A percentile compares a stretch with the other conserved stretches of the same genome.
Evolutionary conservation across 2,888 invertebrate species (phyloP).

Genomic region (Trachelus iudaicus): DNA sequence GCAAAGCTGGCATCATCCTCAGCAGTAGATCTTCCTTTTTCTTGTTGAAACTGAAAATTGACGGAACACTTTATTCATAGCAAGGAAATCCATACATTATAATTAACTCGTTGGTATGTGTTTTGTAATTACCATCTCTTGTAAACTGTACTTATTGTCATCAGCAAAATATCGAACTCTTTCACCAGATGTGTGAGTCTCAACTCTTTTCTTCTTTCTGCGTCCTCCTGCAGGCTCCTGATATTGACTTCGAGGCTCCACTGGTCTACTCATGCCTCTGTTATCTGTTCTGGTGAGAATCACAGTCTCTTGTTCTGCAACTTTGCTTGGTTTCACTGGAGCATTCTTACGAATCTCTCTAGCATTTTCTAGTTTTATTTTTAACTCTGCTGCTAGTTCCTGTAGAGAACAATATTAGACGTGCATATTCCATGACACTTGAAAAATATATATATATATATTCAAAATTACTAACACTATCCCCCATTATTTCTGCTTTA

Average conservation of each 20-base stretch:
- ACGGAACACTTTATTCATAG: conserved; percentile 1
- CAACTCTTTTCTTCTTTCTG: conserved; percentile 69
- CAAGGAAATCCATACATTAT: neutral
- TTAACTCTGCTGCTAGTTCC: conserved; percentile 76
- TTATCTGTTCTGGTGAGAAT: conserved; percentile 77
- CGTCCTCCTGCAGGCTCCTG: conserved; percentile 60
- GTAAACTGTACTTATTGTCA: conserved; percentile 88
- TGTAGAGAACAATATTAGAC: conserved; percentile 36
- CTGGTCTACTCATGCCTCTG: conserved; percentile 75
- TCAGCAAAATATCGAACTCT: conserved; percentile 87
- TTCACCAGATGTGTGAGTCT: conserved; percentile 78
- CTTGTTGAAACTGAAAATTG: conserved; percentile 76
- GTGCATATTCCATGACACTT: neutral
- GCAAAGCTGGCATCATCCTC: conserved; percentile 86
- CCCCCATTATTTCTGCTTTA: conserved; percentile 94
- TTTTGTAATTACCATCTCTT: conserved; percentile 76
- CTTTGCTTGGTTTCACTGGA: conserved; percentile 32
- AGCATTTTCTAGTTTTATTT: conserved; percentile 79
- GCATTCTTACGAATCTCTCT: conserved; percentile 65
- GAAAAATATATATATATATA: neutral
- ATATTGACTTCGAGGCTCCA: conserved; percentile 63
- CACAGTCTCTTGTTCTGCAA: conserved; percentile 68
- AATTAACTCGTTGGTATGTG: neutral
- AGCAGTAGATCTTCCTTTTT: conserved; percentile 82
- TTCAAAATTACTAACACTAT: conserved; percentile 66